Percentiles rank a stretch among this genome's conserved stretches.
Evolutionary conservation across 2,797 vertebrate genomes (phyloP).

Genomic region (Novumbra hubbsi): DNA sequence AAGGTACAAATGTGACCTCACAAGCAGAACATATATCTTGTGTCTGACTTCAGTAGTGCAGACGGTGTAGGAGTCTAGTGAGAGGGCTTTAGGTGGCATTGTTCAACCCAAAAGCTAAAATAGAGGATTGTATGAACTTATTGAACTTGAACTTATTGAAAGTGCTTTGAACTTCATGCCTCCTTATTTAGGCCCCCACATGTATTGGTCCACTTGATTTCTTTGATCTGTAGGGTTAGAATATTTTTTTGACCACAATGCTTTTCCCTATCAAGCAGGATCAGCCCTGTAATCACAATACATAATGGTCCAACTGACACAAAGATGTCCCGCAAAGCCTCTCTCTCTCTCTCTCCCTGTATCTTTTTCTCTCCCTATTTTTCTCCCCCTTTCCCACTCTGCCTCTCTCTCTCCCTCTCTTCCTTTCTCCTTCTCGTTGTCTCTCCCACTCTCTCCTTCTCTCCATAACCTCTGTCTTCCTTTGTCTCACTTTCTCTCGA

Average conservation of each 20-base stretch:
- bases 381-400: slow-evolving; percentile 58
- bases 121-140: not conserved
- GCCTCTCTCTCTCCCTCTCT: slow-evolving; percentile 55
- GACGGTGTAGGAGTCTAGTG: not conserved
- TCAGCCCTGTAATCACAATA: not conserved
- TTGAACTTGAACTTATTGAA: not conserved
- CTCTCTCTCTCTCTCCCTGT: no score
- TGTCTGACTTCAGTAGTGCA: not conserved
- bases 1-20: not conserved
- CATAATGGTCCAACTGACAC: slow-evolving; percentile 12
- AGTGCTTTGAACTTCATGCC: not conserved
- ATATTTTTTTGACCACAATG: not conserved
- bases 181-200: not conserved
- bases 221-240: not conserved
- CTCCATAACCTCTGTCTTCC: slow-evolving; percentile 48
- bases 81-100: not conserved
- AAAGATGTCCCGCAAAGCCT: slow-evolving; percentile 49
- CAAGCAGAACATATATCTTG: not conserved
- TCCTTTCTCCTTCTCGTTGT: no score
- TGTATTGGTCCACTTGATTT: not conserved
- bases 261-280: not conserved
- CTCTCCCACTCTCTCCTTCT: slow-evolving; percentile 60
- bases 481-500: not conserved
- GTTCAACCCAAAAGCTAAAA: not conserved
- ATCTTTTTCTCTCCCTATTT: no score